phyloP scores from a whole-genome alignment of 1,140 invertebrate species.

The Zaprionus vittiger region DNA sequence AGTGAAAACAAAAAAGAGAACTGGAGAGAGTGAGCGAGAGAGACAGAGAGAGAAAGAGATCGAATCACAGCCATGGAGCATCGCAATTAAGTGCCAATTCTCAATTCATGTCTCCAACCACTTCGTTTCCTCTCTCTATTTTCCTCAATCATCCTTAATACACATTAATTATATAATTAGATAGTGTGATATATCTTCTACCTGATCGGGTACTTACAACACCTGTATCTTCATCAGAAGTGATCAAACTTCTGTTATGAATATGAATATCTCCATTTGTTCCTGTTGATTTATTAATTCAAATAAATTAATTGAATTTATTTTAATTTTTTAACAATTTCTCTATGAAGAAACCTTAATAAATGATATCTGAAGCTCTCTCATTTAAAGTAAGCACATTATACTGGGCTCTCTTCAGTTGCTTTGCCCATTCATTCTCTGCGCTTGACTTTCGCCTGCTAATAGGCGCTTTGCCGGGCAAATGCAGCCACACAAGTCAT shows the following conservation, averaged over 20 bases:
- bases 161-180: too few relatives aligned
- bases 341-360: too few relatives aligned
- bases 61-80: not conserved
- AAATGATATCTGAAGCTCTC: not conserved
- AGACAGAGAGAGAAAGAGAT: not conserved
- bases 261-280: too few relatives aligned
- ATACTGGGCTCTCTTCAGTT: not conserved
- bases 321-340: too few relatives aligned
- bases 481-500: slow-evolving; percentile 30
- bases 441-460: slow-evolving; percentile 23
- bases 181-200: too few relatives aligned
- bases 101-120: not conserved
- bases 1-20: not conserved
- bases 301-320: too few relatives aligned
- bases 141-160: not conserved
- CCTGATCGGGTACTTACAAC: too few relatives aligned
- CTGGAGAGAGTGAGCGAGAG: not conserved
- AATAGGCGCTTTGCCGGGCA: slow-evolving; percentile 5
- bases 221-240: too few relatives aligned
- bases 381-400: not conserved
- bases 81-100: not conserved
- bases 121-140: not conserved
- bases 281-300: too few relatives aligned
- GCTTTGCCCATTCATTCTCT: not conserved
- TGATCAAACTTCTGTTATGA: too few relatives aligned